Evolutionary conservation across 2,113 vertebrate species (phyloP).

Genomic region (Eleginops maclovinus): DNA sequence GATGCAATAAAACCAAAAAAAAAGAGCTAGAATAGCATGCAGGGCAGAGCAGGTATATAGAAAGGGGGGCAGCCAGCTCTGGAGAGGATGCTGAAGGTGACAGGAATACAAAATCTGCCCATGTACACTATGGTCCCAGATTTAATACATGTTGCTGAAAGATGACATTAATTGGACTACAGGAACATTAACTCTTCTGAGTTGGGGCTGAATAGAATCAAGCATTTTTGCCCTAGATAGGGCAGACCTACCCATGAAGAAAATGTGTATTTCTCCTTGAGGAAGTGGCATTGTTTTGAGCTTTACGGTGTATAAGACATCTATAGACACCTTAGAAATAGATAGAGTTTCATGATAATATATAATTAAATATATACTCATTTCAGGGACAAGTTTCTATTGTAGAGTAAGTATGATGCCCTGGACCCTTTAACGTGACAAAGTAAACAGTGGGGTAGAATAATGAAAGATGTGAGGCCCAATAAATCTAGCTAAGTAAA

Average conservation of each 20-base stretch:
- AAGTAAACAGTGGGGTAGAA: background rate
- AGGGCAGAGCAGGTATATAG: slow-evolving; percentile 1
- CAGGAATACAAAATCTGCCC: background rate
- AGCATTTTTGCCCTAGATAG: background rate
- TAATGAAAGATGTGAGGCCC: background rate
- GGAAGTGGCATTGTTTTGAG: background rate
- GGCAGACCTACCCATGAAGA: too few species aligned
- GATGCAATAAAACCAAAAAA: background rate
- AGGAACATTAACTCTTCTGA: background rate
- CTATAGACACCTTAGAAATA: background rate
- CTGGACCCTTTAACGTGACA: background rate
- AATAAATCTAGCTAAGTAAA: background rate
- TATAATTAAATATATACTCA: too few species aligned
- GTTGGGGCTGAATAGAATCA: background rate
- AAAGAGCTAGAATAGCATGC: background rate
- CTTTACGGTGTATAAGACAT: background rate
- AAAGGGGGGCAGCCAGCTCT: background rate
- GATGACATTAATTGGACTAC: background rate
- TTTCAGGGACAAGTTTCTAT: background rate
- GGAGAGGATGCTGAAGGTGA: slow-evolving; percentile 12
- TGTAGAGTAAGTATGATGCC: background rate
- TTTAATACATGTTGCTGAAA: background rate
- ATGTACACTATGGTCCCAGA: too few species aligned
- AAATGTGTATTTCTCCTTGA: background rate
- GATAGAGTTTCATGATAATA: too few species aligned